A percentile compares a stretch with the other conserved stretches of the same genome.
These are phyloP conservation scores for Diplodus sargus DNA, from an alignment of 2,797 vertebrate species.

Conservation along the genomic window DNA sequence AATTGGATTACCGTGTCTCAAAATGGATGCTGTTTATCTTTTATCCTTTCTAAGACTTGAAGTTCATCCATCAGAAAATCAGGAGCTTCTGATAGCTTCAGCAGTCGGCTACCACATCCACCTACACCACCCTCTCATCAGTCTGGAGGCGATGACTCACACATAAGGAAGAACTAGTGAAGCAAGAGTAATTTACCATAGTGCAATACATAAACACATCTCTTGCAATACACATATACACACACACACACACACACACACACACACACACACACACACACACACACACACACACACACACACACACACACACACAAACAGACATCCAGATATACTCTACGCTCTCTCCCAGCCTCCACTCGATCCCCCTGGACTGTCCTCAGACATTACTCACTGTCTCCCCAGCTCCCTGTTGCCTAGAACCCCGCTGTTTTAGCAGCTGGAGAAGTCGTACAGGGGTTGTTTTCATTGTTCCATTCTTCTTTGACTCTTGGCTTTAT, in stretches of 20 bases:
- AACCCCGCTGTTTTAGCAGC: constrained; percentile 65
- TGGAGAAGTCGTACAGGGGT: constrained; percentile 59
- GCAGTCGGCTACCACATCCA: constrained; percentile 43
- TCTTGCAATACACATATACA: constrained; percentile 31
- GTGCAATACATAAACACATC: constrained; percentile 63
- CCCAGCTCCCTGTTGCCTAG: constrained; percentile 50
- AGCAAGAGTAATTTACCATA: constrained; percentile 58
- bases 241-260: too few species aligned
- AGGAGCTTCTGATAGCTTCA: constrained; percentile 36
- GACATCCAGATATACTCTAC: constrained; percentile 29
- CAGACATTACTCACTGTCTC: constrained; percentile 76
- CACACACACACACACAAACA: constrained; percentile 35
- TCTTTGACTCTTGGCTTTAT: constrained; percentile 56
- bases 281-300: constrained; percentile 34
- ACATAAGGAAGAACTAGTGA: constrained; percentile 53
- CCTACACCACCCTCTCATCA: constrained; percentile 64
- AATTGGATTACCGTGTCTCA: constrained; percentile 12
- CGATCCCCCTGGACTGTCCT: constrained; percentile 62
- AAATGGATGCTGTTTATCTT: constrained; percentile 35
- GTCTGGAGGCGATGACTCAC: constrained; percentile 69
- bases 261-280: constrained; percentile 11
- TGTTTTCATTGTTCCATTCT: constrained; percentile 72
- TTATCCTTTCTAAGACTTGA: constrained; percentile 7
- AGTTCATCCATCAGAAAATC: constrained; percentile 25
- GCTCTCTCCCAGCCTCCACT: constrained; percentile 46